These are phyloP conservation scores for Helogale parvula DNA, from an alignment of 2,113 vertebrate genomes.

Conservation along the genomic window DNA sequence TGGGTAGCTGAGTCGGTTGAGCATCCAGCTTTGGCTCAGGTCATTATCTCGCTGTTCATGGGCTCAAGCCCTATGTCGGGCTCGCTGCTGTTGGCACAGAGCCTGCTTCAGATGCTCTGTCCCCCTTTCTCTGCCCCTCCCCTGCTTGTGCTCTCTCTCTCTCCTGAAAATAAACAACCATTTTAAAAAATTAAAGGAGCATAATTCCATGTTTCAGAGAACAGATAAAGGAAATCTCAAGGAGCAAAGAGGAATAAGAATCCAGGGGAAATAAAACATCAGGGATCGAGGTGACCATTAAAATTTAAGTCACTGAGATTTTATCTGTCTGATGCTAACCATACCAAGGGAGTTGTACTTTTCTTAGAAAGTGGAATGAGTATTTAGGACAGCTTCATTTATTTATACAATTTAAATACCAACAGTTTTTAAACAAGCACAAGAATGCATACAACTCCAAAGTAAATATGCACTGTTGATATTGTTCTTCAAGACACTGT, in stretches of 20 bases:
- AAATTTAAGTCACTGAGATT: neutral
- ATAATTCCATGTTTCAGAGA: neutral
- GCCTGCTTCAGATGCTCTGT: no score
- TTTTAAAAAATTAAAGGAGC: neutral
- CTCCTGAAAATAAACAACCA: no score
- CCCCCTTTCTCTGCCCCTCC: no score
- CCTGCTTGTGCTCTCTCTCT: no score
- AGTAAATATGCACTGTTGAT: neutral
- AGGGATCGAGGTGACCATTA: neutral
- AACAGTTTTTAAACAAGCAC: neutral
- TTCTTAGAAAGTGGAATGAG: neutral
- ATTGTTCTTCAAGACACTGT: neutral
- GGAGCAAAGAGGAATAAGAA: neutral
- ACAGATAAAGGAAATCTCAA: slow-evolving; percentile 12
- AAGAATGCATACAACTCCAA: neutral
- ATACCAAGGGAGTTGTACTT: neutral
- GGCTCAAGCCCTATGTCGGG: no score
- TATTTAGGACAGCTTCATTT: slow-evolving; percentile 1
- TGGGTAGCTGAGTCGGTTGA: no score
- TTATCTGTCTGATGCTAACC: neutral
- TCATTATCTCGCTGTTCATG: no score
- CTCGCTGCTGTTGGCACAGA: no score
- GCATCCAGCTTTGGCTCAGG: no score
- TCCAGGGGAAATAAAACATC: neutral
- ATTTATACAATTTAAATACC: slow-evolving; percentile 6